Percentiles rank a stretch among this genome's conserved stretches.
Conservation (phyloP, 2,888 invertebrate species). For the Philopedon plagiatum region DNA sequence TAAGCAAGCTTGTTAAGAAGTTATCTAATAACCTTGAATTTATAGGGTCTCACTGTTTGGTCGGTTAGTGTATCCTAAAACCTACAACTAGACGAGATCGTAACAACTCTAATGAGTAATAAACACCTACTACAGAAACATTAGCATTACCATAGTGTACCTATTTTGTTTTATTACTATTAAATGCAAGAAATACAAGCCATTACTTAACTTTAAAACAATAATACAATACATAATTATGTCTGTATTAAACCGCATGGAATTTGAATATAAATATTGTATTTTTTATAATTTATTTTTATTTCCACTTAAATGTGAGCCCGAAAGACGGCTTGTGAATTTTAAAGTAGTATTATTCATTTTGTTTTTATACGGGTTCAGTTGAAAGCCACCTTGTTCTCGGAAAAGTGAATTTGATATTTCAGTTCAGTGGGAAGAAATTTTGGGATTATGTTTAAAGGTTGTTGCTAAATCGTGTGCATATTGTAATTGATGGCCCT, state of each 20-base stretch:
- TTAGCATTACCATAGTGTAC: slow-evolving; percentile 16
- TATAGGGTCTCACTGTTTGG: too few relatives aligned
- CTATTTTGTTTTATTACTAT: slow-evolving; percentile 30
- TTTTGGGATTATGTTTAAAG: slow-evolving; percentile 11
- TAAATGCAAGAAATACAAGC: slow-evolving; percentile 42
- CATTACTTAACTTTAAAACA: slow-evolving; percentile 42
- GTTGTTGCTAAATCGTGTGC: slow-evolving; percentile 1
- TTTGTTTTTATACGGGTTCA: slow-evolving; percentile 33
- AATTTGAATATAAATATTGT: slow-evolving; percentile 47
- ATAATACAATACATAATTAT: slow-evolving; percentile 48
- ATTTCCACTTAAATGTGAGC: slow-evolving; percentile 43
- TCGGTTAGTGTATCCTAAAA: too few relatives aligned
- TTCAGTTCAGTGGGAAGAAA: slow-evolving; percentile 28
- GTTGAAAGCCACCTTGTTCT: slow-evolving; percentile 26
- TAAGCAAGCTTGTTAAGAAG: too few relatives aligned
- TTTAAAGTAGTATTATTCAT: slow-evolving; percentile 37
- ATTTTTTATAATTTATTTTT: slow-evolving; percentile 41
- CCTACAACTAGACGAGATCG: background rate
- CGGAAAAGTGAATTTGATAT: slow-evolving; percentile 28
- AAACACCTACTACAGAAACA: slow-evolving; percentile 10
- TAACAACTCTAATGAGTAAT: slow-evolving; percentile 12
- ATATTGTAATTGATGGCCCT: background rate
- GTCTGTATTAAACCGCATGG: slow-evolving; percentile 37
- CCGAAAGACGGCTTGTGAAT: slow-evolving; percentile 38
- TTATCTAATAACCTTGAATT: too few relatives aligned